Evolutionary conservation across 1,140 invertebrate species (phyloP).

Genomic region (Pseudoatta argentina): DNA sequence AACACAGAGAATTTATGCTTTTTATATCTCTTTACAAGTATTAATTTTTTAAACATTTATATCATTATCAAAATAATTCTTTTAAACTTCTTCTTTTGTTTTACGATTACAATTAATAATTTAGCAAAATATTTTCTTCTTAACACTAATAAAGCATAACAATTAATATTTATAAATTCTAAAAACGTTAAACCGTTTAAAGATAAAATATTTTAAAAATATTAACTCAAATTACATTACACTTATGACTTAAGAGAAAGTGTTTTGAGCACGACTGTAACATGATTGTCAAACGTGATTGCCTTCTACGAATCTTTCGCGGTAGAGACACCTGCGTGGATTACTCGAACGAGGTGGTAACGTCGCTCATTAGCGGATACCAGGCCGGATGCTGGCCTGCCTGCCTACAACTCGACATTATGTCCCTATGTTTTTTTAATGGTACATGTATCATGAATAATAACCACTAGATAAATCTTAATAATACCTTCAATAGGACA

Average conservation of each 20-base stretch:
- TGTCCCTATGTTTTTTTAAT: slow-evolving; percentile 1
- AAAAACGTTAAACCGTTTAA: too few relatives aligned
- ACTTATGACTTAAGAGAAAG: not conserved
- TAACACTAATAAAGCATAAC: not conserved
- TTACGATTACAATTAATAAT: not conserved
- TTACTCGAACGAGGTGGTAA: slow-evolving; percentile 63
- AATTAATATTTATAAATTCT: not conserved
- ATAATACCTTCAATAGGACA: not conserved
- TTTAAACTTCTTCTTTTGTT: not conserved
- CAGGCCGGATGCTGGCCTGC: slow-evolving; percentile 20
- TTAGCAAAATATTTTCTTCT: not conserved
- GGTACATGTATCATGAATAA: not conserved
- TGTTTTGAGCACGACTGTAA: slow-evolving; percentile 32
- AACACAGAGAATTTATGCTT: not conserved
- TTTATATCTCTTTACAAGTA: not conserved
- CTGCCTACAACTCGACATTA: slow-evolving; percentile 39
- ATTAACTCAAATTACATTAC: too few relatives aligned
- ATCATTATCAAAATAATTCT: not conserved
- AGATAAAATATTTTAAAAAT: too few relatives aligned
- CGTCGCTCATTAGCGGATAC: slow-evolving; percentile 65
- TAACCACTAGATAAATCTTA: not conserved
- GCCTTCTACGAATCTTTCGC: slow-evolving; percentile 53
- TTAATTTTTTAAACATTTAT: not conserved
- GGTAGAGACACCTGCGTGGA: slow-evolving; percentile 54
- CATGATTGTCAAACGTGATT: slow-evolving; percentile 37